Evolutionary conservation across 2,797 vertebrate genomes (phyloP), one percentile per base, ranked within the genome.

Genomic region (Clarias laeviceps): DNA sequence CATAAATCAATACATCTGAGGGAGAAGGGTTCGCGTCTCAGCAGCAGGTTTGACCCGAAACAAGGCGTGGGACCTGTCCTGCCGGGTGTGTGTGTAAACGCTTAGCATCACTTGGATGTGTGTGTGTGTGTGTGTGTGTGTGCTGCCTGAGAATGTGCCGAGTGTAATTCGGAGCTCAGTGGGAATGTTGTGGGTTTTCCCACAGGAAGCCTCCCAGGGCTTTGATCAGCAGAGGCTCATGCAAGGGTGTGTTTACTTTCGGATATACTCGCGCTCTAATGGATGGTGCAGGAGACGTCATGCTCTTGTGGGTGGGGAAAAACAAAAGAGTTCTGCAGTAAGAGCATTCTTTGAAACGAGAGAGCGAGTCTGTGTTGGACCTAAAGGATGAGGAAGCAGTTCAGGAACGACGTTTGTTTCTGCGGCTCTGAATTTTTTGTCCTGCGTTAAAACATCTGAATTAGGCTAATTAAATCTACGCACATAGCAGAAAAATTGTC

Each of bases 141-240:
- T 56, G 76, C 80, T 88, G 87, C 93, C 87, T 91, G 83, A 83
- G 73, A 82, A 82, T 90, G 89, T 89, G 59, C 74, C 84, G 90
- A 78, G 90, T 80, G 88, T 91, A 70, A 88, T 87, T 92, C 88
- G 82, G 89, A 88, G 76, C 77, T 76, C 69, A 87, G 90, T 93
- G 91, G 91, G 91, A 94, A 93, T 87, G 89, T 84, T 86, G 84
- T 89, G 86, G 82, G 84, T 89, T 86, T 91, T 91, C 87, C 88
- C 89, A 87, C 82, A 86, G 86, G 89, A 89, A 82, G 82, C 32
- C 84, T 90, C 37, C 72, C 86, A 93, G 93, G 90, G 91, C 93
- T 94, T 94, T 94, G 91, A 91, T 92, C 91, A 91, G 90, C 85
- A 80, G 85, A 84, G 84, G 34, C 87, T 90, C 57, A 83, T 83